These are phyloP conservation scores for Mallotus villosus DNA, from an alignment of 2,797 vertebrate genomes.

Conservation along the genomic window DNA sequence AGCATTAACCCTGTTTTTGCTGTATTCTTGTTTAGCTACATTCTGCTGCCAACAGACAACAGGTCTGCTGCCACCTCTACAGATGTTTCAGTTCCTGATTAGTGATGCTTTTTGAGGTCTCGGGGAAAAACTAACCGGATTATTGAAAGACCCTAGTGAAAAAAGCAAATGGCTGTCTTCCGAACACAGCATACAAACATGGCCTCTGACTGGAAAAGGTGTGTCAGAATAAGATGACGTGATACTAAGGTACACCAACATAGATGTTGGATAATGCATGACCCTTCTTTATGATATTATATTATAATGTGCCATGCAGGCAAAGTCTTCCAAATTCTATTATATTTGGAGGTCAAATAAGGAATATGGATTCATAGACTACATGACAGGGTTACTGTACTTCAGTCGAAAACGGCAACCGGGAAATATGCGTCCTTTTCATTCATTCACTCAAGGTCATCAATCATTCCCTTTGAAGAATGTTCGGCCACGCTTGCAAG, in stretches of 20 bases:
- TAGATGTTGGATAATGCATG: background rate
- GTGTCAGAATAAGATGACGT: background rate
- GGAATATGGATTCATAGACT: conserved; percentile 26
- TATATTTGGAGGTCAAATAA: conserved; percentile 30
- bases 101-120: background rate
- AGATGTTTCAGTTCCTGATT: background rate
- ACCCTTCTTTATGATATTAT: background rate
- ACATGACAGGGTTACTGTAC: conserved; percentile 18
- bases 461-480: conserved; percentile 72
- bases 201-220: background rate
- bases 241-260: background rate
- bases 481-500: conserved; percentile 54
- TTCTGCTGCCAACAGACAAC: background rate
- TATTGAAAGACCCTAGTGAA: background rate
- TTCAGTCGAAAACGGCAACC: conserved; percentile 42
- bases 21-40: background rate
- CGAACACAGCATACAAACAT: background rate
- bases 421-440: conserved; percentile 52
- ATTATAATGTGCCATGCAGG: background rate
- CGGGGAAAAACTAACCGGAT: background rate
- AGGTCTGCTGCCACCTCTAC: background rate
- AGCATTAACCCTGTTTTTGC: conserved; percentile 2
- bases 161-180: background rate
- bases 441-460: conserved; percentile 65
- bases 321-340: background rate